Base-by-base conservation (phyloP, 2,888 invertebrate species). In the Rhogogaster chlorosoma region DNA sequence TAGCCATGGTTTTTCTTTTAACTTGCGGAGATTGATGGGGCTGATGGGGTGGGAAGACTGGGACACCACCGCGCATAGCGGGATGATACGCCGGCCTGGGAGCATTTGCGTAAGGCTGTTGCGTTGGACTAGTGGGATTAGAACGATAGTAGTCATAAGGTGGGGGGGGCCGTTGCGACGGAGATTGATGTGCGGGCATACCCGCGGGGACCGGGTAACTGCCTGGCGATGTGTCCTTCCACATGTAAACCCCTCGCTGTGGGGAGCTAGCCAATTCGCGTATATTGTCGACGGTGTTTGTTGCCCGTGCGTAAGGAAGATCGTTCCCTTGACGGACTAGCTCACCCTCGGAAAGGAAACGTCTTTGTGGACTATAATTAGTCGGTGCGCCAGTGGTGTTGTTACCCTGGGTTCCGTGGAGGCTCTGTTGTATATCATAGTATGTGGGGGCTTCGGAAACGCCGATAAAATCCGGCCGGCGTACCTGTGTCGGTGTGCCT, bases 401-500 rank as follows among this genome's bases (percentile, higher is more conserved):
- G 94, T 87, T 93, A 93, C 87, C 94, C 93, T 89, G 93, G 93
- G 85, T 92, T 86, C 88, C 89, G 53, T 88, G 87, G 26, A 86
- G 84, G 53, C 88, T 90, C 61, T 92, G 93, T 89, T 90, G 93
- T 84, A 90, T 91, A 86, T 94, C 94, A 86, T 94, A 94, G 86
- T 93, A 92, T 85, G 92, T 91, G 83, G 90, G 91, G 87, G 91
- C 89, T 84, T 93, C 91, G 85, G 90, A 88, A 89, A 97, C 97
- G 90, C 97, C 96, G 93, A 98, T 97, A 94, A 98, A 98, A 94
- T 98, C 98, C 86, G 98, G 98, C 89, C 98, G 96, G 92, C 97
- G 96, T 90, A 97, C 97, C 95, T 97, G 97, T 91, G 98, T 98
- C 91, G 98, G 98, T 92, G 98, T 98, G 93, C 98, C 97, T 91